Conservation (phyloP, 2,888 invertebrate species). For the Polylopha cassiicola region DNA sequence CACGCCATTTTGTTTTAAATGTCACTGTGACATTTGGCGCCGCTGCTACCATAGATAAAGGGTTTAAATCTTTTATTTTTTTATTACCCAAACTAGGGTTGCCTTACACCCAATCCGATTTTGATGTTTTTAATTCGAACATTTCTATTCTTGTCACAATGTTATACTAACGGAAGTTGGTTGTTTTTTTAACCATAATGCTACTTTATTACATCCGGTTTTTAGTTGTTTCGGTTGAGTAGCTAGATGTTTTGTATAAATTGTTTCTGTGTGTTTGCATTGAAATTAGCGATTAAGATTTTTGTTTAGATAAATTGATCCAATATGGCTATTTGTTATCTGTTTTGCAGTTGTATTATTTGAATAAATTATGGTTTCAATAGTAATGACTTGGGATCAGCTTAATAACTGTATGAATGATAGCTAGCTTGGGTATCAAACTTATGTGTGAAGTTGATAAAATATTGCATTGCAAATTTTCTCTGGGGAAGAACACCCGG, state of each 20-base stretch:
- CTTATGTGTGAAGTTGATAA: too few species aligned
- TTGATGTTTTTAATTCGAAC: conserved; percentile 15
- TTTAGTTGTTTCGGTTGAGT: conserved; percentile 15
- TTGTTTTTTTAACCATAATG: conserved; percentile 17
- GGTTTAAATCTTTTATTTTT: conserved; percentile 14
- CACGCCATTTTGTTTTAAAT: conserved; percentile 11
- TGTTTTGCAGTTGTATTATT: too few species aligned
- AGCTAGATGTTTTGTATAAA: conserved; percentile 16
- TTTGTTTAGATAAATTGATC: too few species aligned
- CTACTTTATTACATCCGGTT: conserved; percentile 20
- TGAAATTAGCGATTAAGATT: too few species aligned
- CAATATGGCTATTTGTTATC: too few species aligned
- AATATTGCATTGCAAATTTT: too few species aligned
- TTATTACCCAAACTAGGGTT: conserved; percentile 17
- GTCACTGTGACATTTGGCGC: conserved; percentile 19
- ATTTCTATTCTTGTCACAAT: conserved; percentile 20
- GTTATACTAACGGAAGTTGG: conserved; percentile 14
- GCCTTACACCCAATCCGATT: conserved; percentile 18
- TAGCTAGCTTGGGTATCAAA: too few species aligned
- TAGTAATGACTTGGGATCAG: too few species aligned
- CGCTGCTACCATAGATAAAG: conserved; percentile 20
- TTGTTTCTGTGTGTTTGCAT: too few species aligned
- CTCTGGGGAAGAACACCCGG: too few species aligned
- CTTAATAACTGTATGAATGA: too few species aligned
- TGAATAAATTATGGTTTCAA: too few species aligned